A percentile compares a stretch with the other conserved stretches of the same genome.
phyloP scores from a whole-genome alignment of 2,888 invertebrate species.

The Nephrocerus scutellatus region DNA sequence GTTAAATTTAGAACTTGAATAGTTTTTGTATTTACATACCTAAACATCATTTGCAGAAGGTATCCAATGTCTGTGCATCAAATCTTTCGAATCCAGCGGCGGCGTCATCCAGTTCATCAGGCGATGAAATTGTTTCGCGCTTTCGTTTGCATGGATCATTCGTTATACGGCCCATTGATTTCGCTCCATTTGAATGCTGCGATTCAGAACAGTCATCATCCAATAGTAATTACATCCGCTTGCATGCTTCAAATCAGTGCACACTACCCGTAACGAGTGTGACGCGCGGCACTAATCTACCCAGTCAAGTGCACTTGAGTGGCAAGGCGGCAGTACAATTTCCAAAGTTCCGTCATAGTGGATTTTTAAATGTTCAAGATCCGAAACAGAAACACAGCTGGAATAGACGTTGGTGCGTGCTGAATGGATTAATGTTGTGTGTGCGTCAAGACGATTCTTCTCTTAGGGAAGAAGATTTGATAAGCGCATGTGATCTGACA shows the following conservation, averaged over 20 bases:
- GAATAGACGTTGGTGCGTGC: constrained; percentile 53
- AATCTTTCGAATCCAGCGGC: no score
- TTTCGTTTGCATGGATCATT: constrained; percentile 43
- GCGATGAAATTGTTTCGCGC: constrained; percentile 37
- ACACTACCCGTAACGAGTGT: constrained; percentile 28
- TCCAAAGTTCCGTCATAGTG: constrained; percentile 35
- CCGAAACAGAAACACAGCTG: constrained; percentile 46
- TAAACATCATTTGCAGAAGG: constrained; percentile 15
- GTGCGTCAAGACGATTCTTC: constrained; percentile 52
- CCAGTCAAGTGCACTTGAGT: constrained; percentile 29
- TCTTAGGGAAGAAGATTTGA: constrained; percentile 37
- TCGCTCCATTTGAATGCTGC: constrained; percentile 37
- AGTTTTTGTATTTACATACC: neutral
- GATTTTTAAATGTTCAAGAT: constrained; percentile 51
- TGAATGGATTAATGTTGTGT: constrained; percentile 45
- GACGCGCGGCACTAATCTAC: constrained; percentile 32
- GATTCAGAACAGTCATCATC: constrained; percentile 25
- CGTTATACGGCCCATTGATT: constrained; percentile 27
- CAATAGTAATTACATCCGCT: constrained; percentile 27
- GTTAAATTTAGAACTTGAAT: no score
- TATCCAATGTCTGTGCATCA: no score
- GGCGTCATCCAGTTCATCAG: constrained; percentile 24
- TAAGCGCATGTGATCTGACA: constrained; percentile 44
- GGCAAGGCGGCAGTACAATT: constrained; percentile 35
- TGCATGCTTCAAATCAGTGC: constrained; percentile 32